Conservation (phyloP, 1,140 invertebrate genomes). For the Euura saliciscinereae region DNA sequence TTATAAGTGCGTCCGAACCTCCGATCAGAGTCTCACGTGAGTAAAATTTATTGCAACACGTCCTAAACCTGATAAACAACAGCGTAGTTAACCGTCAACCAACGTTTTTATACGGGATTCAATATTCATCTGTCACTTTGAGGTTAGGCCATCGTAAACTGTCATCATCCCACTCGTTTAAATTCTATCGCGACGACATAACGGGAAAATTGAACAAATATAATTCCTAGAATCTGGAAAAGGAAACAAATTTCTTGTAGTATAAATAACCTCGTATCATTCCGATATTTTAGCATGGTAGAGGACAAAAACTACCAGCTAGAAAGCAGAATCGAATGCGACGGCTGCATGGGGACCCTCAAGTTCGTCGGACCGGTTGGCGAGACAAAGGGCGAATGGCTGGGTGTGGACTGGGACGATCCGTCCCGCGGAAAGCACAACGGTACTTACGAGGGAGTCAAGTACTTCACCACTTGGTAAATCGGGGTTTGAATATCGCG, state of each 20-base stretch:
- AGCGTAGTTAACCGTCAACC: neutral
- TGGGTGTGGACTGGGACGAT: conserved; percentile 95
- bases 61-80: neutral
- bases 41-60: conserved; percentile 12
- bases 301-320: conserved; percentile 54
- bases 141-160: conserved; percentile 25
- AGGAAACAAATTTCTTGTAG: neutral
- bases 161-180: neutral
- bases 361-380: conserved; percentile 66
- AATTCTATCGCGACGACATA: neutral
- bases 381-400: conserved; percentile 72
- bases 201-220: neutral
- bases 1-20: conserved; percentile 19
- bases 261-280: neutral
- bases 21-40: conserved; percentile 2
- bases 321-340: conserved; percentile 63
- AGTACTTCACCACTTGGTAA: conserved; percentile 84
- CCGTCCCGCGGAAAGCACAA: conserved; percentile 86
- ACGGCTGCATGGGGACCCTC: conserved; percentile 64
- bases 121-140: conserved; percentile 25
- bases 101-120: conserved; percentile 14
- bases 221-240: neutral
- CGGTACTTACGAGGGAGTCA: conserved; percentile 78
- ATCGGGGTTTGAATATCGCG: conserved; percentile 8
- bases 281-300: conserved; percentile 44